Evolutionary conservation across 2,888 invertebrate genomes (phyloP).

Genomic region (Drosophila rellima): DNA sequence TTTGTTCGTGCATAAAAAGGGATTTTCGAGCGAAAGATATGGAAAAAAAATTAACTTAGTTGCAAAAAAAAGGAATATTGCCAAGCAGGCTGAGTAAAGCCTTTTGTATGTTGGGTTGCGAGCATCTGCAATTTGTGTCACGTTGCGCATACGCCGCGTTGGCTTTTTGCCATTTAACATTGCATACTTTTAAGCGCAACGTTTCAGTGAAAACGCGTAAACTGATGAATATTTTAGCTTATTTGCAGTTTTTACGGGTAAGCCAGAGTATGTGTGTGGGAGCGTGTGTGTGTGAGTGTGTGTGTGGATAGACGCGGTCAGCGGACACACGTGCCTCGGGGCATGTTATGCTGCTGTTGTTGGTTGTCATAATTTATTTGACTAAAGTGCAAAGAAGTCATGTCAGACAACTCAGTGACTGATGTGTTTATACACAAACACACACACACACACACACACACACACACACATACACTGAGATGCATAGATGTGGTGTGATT

Average conservation of each 20-base stretch:
- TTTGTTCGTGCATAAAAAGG: slow-evolving; percentile 21
- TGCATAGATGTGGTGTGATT: slow-evolving; percentile 8
- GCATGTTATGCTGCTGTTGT: slow-evolving; percentile 9
- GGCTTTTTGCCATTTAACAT: slow-evolving; percentile 21
- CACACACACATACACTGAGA: background rate
- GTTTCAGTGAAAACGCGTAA: slow-evolving; percentile 36
- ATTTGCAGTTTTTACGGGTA: slow-evolving; percentile 56
- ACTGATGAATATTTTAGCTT: slow-evolving; percentile 71
- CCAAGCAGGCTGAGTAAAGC: slow-evolving; percentile 9
- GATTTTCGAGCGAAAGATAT: slow-evolving; percentile 18
- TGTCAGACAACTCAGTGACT: slow-evolving; percentile 24
- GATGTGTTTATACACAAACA: slow-evolving; percentile 30
- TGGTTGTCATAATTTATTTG: slow-evolving; percentile 63
- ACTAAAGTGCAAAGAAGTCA: slow-evolving; percentile 47
- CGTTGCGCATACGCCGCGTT: slow-evolving; percentile 43
- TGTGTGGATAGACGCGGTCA: slow-evolving; percentile 8
- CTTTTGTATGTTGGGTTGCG: slow-evolving; percentile 7
- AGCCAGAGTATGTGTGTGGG: background rate
- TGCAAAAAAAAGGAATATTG: slow-evolving; percentile 1
- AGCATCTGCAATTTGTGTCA: slow-evolving; percentile 23
- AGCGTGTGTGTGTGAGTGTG: slow-evolving; percentile 1
- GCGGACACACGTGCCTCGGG: slow-evolving; percentile 6
- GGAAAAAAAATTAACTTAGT: slow-evolving; percentile 14
- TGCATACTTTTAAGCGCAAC: slow-evolving; percentile 55
- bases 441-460: background rate